phyloP scores from a whole-genome alignment of 2,888 invertebrate genomes.

The Troglohyphantes excavatus region DNA sequence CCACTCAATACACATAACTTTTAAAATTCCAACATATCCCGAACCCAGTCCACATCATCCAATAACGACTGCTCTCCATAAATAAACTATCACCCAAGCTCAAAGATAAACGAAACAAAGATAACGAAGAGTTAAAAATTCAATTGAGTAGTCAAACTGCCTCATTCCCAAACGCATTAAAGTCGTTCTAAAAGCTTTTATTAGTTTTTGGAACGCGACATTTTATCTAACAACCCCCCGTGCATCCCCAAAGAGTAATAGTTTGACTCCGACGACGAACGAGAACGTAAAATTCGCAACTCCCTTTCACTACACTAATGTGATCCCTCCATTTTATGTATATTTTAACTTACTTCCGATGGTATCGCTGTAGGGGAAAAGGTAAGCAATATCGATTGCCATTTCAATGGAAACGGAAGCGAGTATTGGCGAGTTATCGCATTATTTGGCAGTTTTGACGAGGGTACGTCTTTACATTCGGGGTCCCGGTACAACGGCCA shows the following conservation, averaged over 20 bases:
- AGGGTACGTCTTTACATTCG: too few species aligned
- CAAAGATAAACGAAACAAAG: not conserved
- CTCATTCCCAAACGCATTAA: not conserved
- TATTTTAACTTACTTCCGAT: constrained; percentile 56
- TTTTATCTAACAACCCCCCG: constrained; percentile 46
- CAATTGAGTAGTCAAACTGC: constrained; percentile 11
- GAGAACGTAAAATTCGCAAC: constrained; percentile 50
- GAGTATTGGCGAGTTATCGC: not conserved
- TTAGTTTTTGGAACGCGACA: constrained; percentile 57
- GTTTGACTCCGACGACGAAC: constrained; percentile 40
- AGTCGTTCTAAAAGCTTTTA: constrained; percentile 51
- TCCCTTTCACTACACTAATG: not conserved
- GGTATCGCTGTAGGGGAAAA: constrained; percentile 13
- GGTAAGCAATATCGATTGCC: not conserved
- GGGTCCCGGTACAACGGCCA: too few species aligned
- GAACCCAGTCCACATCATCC: too few species aligned
- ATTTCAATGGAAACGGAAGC: not conserved
- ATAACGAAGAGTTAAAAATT: not conserved
- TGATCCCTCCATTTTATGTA: constrained; percentile 49
- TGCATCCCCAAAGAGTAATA: constrained; percentile 54
- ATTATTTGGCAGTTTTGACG: constrained; percentile 14
- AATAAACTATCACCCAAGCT: not conserved
- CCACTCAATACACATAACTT: too few species aligned
- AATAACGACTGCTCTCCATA: not conserved
- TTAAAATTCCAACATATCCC: too few species aligned